Conservation (phyloP, 1,140 invertebrate genomes). For the Saccostrea echinata region DNA sequence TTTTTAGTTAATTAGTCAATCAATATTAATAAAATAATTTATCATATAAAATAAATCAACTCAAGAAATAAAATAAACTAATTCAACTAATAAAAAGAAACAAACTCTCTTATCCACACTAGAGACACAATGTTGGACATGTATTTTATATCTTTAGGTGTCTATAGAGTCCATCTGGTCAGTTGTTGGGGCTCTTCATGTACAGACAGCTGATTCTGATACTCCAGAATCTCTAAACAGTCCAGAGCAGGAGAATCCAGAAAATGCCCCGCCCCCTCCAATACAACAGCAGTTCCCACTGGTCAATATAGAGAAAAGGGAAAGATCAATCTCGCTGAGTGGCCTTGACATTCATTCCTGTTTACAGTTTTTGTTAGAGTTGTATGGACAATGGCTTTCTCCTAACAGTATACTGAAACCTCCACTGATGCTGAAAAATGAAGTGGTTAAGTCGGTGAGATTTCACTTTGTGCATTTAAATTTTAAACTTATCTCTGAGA, state of each 20-base stretch:
- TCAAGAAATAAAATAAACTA: too few relatives aligned
- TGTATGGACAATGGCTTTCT: slow-evolving; percentile 88
- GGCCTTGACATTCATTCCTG: slow-evolving; percentile 92
- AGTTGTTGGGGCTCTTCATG: slow-evolving; percentile 74
- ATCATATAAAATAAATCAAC: too few relatives aligned
- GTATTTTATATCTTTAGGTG: slow-evolving; percentile 64
- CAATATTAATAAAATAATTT: too few relatives aligned
- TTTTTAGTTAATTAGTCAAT: too few relatives aligned
- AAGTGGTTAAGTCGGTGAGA: slow-evolving; percentile 85
- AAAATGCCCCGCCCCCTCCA: slow-evolving; percentile 30
- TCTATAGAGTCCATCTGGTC: slow-evolving; percentile 78
- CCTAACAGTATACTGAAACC: slow-evolving; percentile 80
- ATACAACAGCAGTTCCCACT: slow-evolving; percentile 55
- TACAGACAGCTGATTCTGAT: slow-evolving; percentile 68
- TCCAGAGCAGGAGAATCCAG: slow-evolving; percentile 55
- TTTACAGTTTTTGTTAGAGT: slow-evolving; percentile 90
- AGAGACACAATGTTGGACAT: neutral
- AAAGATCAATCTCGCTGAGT: slow-evolving; percentile 66
- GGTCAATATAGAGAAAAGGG: slow-evolving; percentile 52
- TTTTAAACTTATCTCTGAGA: neutral
- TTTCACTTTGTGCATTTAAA: neutral
- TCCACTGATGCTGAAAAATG: slow-evolving; percentile 84
- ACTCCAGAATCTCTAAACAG: slow-evolving; percentile 75
- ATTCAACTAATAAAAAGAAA: too few relatives aligned
- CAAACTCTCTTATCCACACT: neutral